These are phyloP conservation scores for Ochropleura plecta DNA, from an alignment of 2,888 invertebrate genomes.

Conservation along the genomic window DNA sequence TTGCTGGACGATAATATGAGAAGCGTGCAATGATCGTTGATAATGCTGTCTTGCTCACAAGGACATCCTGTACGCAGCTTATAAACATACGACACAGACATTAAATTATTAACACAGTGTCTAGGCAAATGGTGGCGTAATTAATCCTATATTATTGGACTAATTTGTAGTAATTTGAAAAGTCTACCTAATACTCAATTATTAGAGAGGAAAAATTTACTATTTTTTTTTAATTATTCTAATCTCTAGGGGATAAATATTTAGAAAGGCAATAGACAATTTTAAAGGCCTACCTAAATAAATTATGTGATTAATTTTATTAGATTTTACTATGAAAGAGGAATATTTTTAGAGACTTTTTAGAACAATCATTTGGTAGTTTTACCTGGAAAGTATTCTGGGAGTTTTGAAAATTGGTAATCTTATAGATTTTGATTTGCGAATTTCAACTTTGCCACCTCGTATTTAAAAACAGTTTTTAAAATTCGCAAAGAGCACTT, in stretches of 20 bases:
- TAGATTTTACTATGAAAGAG: slow-evolving; percentile 28
- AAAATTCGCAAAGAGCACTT: no score
- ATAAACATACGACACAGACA: slow-evolving; percentile 12
- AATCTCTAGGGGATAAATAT: slow-evolving; percentile 48
- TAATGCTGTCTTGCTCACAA: background rate
- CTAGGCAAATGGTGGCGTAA: slow-evolving; percentile 45
- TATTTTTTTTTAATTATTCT: slow-evolving; percentile 39
- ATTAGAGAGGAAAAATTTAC: slow-evolving; percentile 55
- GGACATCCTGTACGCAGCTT: slow-evolving; percentile 22
- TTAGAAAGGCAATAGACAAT: slow-evolving; percentile 63
- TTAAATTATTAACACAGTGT: slow-evolving; percentile 16
- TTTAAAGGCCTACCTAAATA: slow-evolving; percentile 65
- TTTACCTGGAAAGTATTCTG: no score
- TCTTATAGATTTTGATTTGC: no score
- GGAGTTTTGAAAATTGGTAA: no score
- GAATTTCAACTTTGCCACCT: no score
- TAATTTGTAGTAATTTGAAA: slow-evolving; percentile 56
- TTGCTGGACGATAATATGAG: slow-evolving; percentile 11
- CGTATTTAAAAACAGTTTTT: no score
- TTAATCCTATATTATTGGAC: slow-evolving; percentile 38
- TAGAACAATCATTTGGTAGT: no score
- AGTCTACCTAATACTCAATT: slow-evolving; percentile 62
- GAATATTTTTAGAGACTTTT: background rate
- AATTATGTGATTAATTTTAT: slow-evolving; percentile 23
- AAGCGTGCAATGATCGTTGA: background rate